Percentiles rank a stretch among this genome's conserved stretches.
Evolutionary conservation across 2,888 invertebrate genomes (phyloP).

Genomic region (Hyalella azteca): DNA sequence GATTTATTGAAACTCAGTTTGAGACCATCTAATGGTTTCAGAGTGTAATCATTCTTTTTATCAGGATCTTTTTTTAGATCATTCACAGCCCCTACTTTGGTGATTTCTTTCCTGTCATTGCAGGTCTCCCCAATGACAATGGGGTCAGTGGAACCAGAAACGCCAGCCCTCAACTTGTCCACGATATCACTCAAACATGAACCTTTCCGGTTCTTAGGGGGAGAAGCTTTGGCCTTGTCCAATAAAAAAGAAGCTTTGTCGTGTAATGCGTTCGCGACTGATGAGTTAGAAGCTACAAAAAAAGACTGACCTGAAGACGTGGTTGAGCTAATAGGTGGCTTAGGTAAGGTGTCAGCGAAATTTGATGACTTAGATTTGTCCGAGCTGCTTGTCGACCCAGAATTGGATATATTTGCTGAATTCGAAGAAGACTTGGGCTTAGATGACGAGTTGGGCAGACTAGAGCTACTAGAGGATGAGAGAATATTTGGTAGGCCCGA

Average conservation of each 20-base stretch:
- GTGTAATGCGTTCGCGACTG: slow-evolving; percentile 34
- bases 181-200: slow-evolving; percentile 57
- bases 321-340: not conserved
- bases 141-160: slow-evolving; percentile 43
- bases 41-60: slow-evolving; percentile 71
- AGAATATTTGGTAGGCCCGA: slow-evolving; percentile 49
- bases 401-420: no score
- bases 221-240: slow-evolving; percentile 57
- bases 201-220: slow-evolving; percentile 56
- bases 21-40: slow-evolving; percentile 86
- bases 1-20: slow-evolving; percentile 92
- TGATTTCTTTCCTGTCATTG: slow-evolving; percentile 50
- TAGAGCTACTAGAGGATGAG: slow-evolving; percentile 48
- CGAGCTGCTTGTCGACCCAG: not conserved
- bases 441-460: slow-evolving; percentile 34
- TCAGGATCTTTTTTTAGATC: slow-evolving; percentile 52
- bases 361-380: slow-evolving; percentile 8
- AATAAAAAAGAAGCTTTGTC: slow-evolving; percentile 50
- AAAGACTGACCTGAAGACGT: not conserved
- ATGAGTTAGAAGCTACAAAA: not conserved
- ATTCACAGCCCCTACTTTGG: slow-evolving; percentile 41
- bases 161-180: slow-evolving; percentile 54
- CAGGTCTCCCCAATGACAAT: slow-evolving; percentile 49
- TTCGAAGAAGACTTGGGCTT: slow-evolving; percentile 38
- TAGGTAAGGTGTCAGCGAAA: not conserved